These are phyloP conservation scores for Aleiodes testaceus DNA, from an alignment of 2,888 invertebrate species.

Conservation along the genomic window DNA sequence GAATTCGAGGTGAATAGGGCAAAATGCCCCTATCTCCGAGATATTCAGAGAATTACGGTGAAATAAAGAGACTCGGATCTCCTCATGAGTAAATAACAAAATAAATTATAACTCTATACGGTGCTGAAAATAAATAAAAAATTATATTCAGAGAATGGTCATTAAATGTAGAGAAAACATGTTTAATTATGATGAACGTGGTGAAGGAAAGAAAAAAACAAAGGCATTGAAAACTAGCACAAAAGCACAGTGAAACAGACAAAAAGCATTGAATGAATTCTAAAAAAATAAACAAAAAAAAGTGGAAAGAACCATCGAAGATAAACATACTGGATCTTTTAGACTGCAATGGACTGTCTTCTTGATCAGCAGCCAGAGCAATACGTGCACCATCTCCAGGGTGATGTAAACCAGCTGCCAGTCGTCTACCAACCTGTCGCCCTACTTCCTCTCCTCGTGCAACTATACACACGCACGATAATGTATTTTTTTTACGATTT, in stretches of 20 bases:
- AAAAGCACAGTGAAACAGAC: conserved; percentile 29
- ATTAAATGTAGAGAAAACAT: no score
- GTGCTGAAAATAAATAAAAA: no score
- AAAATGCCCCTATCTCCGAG: no score
- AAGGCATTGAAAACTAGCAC: background rate
- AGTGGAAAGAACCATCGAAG: conserved; percentile 44
- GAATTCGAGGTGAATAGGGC: no score
- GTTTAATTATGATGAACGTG: no score
- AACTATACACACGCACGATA: conserved; percentile 67
- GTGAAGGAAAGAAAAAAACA: no score
- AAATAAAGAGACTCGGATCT: no score
- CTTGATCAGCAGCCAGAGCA: conserved; percentile 80
- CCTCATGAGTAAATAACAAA: no score
- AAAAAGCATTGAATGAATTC: conserved; percentile 37
- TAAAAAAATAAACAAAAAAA: conserved; percentile 44
- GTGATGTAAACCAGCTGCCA: conserved; percentile 75
- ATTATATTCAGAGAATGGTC: no score
- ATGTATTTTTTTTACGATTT: conserved; percentile 46
- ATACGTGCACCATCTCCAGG: conserved; percentile 75
- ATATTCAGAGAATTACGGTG: no score
- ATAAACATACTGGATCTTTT: conserved; percentile 88
- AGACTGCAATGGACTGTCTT: conserved; percentile 88
- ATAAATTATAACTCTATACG: no score
- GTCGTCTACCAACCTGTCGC: conserved; percentile 74
- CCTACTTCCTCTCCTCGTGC: conserved; percentile 72